These are phyloP conservation scores for Oegoconia quadripuncta DNA, from an alignment of 2,888 invertebrate species.

Conservation along the genomic window DNA sequence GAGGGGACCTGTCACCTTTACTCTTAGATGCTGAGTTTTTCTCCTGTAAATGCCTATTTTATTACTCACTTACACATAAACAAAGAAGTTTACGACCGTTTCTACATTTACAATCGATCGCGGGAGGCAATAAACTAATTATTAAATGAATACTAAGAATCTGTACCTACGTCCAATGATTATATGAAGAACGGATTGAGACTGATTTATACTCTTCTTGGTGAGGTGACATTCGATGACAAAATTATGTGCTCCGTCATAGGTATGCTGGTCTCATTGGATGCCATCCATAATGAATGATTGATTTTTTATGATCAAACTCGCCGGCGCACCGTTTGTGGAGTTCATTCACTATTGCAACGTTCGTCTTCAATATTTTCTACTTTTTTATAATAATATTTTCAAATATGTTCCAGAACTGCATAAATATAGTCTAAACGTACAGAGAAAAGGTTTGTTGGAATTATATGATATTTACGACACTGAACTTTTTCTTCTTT, in stretches of 20 bases:
- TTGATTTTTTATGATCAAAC: constrained; percentile 41
- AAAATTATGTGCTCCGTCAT: constrained; percentile 56
- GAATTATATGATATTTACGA: too few relatives aligned
- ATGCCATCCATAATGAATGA: constrained; percentile 54
- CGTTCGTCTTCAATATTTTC: too few relatives aligned
- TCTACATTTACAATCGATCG: constrained; percentile 49
- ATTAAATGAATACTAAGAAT: constrained; percentile 46
- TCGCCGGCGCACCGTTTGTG: constrained; percentile 26
- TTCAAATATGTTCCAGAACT: too few relatives aligned
- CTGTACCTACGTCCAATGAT: constrained; percentile 21
- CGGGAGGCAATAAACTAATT: constrained; percentile 47
- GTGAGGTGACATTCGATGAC: constrained; percentile 48
- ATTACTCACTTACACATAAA: constrained; percentile 62
- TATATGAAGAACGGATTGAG: constrained; percentile 41
- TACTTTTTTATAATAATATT: too few relatives aligned
- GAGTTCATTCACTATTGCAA: neutral
- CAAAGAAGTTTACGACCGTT: constrained; percentile 51
- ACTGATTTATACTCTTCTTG: constrained; percentile 42
- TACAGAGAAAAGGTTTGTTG: too few relatives aligned
- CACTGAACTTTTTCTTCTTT: too few relatives aligned
- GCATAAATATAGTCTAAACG: too few relatives aligned
- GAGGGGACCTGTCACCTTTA: constrained; percentile 71
- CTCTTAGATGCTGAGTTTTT: constrained; percentile 57
- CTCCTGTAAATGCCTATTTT: constrained; percentile 58
- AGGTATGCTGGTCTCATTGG: constrained; percentile 43